Conservation (phyloP, 2,113 vertebrate species). For the Scomber colias region DNA sequence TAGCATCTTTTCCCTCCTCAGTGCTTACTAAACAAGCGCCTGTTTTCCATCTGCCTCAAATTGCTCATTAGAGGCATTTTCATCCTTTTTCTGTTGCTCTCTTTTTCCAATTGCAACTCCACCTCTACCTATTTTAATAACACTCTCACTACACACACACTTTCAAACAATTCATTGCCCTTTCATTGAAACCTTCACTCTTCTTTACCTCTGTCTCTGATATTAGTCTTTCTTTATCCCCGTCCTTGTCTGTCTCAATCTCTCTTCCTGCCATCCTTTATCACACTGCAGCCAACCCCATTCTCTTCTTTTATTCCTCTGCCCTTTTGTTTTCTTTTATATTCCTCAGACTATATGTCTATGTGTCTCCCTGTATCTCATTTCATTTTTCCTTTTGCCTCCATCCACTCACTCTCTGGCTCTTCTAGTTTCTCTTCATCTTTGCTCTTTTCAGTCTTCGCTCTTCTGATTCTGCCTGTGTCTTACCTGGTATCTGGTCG, state of each 20-base stretch:
- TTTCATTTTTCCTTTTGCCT: neutral
- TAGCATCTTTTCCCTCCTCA: constrained; percentile 26
- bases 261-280: constrained; percentile 9
- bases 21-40: constrained; percentile 37
- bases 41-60: constrained; percentile 46
- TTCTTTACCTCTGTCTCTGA: neutral
- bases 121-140: neutral
- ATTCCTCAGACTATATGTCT: neutral
- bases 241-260: constrained; percentile 1
- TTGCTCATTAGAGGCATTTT: constrained; percentile 62
- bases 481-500: constrained; percentile 94
- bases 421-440: neutral
- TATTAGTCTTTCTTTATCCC: neutral
- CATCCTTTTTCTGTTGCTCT: constrained; percentile 9
- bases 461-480: neutral
- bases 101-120: constrained; percentile 1
- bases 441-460: neutral
- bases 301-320: neutral
- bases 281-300: neutral
- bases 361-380: neutral
- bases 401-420: neutral
- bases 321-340: constrained; percentile 6
- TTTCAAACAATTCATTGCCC: constrained; percentile 8
- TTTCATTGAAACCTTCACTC: constrained; percentile 33
- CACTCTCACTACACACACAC: neutral